A percentile compares a stretch with the other conserved stretches of the same genome.
These are phyloP conservation scores for Cephus runcator DNA, from an alignment of 2,888 invertebrate genomes.

Conservation along the genomic window DNA sequence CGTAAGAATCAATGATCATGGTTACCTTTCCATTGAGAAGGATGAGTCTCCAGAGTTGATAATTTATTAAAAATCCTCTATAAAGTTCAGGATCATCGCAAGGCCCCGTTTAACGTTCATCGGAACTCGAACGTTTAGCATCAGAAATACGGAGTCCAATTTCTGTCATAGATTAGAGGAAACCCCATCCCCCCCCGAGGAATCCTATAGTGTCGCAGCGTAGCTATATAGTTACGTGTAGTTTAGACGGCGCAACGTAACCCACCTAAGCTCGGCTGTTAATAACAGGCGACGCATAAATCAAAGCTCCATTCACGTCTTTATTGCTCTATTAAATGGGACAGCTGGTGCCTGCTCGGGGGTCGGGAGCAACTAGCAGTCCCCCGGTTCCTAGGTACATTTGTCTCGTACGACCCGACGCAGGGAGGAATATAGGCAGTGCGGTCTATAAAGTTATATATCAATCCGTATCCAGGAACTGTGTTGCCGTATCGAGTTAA, in stretches of 20 bases:
- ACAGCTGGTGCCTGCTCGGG: slow-evolving; percentile 57
- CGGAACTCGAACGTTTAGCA: neutral
- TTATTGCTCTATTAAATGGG: slow-evolving; percentile 64
- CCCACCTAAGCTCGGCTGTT: slow-evolving; percentile 50
- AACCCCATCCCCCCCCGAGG: neutral
- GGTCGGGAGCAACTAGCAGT: slow-evolving; percentile 4
- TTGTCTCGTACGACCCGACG: slow-evolving; percentile 21
- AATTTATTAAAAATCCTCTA: neutral
- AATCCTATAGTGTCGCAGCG: neutral
- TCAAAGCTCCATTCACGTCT: slow-evolving; percentile 62
- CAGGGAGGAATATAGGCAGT: slow-evolving; percentile 16
- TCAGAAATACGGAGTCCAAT: neutral
- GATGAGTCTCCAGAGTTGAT: neutral
- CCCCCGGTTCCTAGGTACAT: slow-evolving; percentile 14
- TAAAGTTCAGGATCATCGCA: neutral
- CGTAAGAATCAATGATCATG: neutral
- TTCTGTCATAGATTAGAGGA: neutral
- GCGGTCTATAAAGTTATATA: slow-evolving; percentile 44
- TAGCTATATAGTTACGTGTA: neutral
- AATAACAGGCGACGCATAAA: slow-evolving; percentile 62
- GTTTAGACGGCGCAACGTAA: slow-evolving; percentile 9
- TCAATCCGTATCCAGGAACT: slow-evolving; percentile 34
- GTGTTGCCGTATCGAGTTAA: slow-evolving; percentile 40
- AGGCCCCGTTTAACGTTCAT: neutral
- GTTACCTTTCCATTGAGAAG: neutral